phyloP scores from a whole-genome alignment of 2,888 invertebrate species.

The Pandemis heparana region DNA sequence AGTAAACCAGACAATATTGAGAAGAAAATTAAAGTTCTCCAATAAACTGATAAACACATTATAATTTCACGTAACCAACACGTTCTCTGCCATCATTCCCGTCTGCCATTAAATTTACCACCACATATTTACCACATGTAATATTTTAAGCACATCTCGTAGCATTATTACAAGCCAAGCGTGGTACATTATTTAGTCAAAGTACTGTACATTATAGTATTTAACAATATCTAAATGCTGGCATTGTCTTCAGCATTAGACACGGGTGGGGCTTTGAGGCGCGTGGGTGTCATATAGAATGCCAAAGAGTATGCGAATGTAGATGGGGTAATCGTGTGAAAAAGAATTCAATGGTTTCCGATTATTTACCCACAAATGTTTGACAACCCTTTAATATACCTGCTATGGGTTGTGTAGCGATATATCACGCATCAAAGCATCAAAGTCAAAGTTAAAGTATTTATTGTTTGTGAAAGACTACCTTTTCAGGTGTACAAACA shows the following conservation, averaged over 20 bases:
- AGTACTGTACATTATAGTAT: constrained; percentile 74
- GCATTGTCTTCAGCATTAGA: constrained; percentile 78
- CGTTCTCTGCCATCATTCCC: neutral
- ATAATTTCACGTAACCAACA: neutral
- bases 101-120: constrained; percentile 1
- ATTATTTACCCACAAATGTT: no score
- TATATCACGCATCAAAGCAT: no score
- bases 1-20: neutral
- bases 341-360: no score
- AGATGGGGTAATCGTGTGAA: constrained; percentile 5
- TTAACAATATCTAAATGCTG: constrained; percentile 79
- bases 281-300: constrained; percentile 67
- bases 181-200: constrained; percentile 68
- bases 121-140: constrained; percentile 15
- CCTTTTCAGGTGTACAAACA: no score
- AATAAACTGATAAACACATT: neutral
- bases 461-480: no score
- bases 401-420: no score
- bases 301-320: constrained; percentile 11
- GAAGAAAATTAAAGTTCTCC: neutral
- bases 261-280: constrained; percentile 64
- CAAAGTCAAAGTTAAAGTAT: no score
- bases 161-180: constrained; percentile 53
- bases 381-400: no score
- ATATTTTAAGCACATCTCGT: constrained; percentile 30